Conservation (phyloP, 2,888 invertebrate genomes). For the Spilarctia lutea region DNA sequence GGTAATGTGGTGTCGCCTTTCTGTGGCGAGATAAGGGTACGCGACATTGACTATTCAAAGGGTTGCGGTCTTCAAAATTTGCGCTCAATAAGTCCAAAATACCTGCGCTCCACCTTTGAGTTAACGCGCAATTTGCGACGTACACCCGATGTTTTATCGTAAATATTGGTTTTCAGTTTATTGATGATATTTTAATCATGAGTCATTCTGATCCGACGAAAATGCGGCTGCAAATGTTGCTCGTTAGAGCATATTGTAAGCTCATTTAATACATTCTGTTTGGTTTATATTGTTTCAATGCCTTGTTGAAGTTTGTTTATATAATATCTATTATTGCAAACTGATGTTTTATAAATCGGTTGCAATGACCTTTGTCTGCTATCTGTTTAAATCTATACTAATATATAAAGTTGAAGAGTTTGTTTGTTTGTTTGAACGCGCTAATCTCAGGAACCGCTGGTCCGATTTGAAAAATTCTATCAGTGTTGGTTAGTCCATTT, state of each 20-base stretch:
- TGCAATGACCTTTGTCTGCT: too few relatives aligned
- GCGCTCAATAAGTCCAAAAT: constrained; percentile 84
- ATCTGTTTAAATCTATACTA: too few relatives aligned
- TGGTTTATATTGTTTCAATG: constrained; percentile 43
- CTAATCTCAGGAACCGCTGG: too few relatives aligned
- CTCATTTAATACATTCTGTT: constrained; percentile 51
- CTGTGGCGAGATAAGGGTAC: constrained; percentile 86
- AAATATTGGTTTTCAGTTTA: constrained; percentile 51
- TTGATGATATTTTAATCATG: constrained; percentile 63
- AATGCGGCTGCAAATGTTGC: constrained; percentile 57
- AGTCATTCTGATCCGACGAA: constrained; percentile 54
- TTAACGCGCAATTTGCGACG: constrained; percentile 65
- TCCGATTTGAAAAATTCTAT: too few relatives aligned
- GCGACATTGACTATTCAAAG: constrained; percentile 87
- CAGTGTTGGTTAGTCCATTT: too few relatives aligned
- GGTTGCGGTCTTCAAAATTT: constrained; percentile 86
- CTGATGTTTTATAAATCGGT: neutral
- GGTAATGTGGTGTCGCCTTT: constrained; percentile 86
- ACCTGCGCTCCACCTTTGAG: constrained; percentile 72
- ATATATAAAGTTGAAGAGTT: too few relatives aligned
- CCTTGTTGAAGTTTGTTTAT: constrained; percentile 31
- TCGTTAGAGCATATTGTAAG: constrained; percentile 62
- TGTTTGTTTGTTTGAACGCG: too few relatives aligned
- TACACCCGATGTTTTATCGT: constrained; percentile 53
- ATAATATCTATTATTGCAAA: neutral